Base-by-base conservation (phyloP, 2,797 vertebrate genomes). In the Myotis findleyi region DNA sequence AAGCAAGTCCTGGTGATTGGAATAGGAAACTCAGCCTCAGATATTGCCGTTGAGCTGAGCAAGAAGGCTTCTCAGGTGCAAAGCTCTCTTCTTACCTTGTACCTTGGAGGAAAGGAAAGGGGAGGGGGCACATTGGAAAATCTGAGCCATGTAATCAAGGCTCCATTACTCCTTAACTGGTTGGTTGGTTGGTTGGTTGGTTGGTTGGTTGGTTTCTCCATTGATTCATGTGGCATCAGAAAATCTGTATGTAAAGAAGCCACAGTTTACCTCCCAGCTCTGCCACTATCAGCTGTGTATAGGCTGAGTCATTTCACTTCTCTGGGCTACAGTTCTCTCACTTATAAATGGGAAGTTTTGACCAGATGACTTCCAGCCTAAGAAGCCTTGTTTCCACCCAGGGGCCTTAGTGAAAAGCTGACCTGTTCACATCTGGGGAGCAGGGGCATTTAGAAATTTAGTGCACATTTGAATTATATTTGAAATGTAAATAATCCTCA, bases 1-100 rank as follows among this genome's bases (percentile, higher is more conserved):
- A 99, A 99, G 96, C 98, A 93, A 36, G 98, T 99, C 86, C 97
- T 99, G 94, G 98, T 99, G 90, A 97, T 99, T 55, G 99, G 98
- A 36, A 98, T 98, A 53, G 98, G 99, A 41, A 99, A 99, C 96
- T 99, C 99, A 10, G 99, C 98, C 47, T 97, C 98, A 33, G 99
- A 99, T 64, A 98, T 99, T 30, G 98, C 98, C 1, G 98, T 97
- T 7, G 99, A 99, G 89, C 98, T 99, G 59, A 99, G 98, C 91
- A 98, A 98, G 97, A 97, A 95, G 49, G 98, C 99, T 79, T 89
- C 98, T 49, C 98, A 99, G 98, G 99, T 99, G 51, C 18, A 71
- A 30, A 44, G 57, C 33, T 90, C 57, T 81, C 80, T 79, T 16
- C 21, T 90, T 20, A 66, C 27, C 20, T 38, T 23, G 80, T 3